Conservation (phyloP, 1,140 invertebrate species). For the Sarcophaga peregrina region DNA sequence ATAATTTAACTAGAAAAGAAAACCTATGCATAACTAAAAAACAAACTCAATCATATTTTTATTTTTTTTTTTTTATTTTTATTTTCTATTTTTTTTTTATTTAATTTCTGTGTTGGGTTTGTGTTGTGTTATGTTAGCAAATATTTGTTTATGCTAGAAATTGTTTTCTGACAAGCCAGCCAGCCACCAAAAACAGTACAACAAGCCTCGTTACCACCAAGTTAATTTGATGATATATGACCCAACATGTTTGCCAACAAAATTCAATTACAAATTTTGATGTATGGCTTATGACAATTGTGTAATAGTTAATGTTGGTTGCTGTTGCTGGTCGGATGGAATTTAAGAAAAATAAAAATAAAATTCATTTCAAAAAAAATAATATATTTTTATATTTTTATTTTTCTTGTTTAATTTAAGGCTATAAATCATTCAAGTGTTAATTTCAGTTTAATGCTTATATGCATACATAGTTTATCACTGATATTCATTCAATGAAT, state of each 20-base stretch:
- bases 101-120: no score
- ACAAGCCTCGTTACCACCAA: constrained; percentile 15
- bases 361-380: no score
- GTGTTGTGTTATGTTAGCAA: no score
- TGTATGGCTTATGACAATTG: constrained; percentile 42
- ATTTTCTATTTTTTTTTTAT: no score
- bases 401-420: constrained; percentile 1
- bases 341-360: not conserved
- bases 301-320: constrained; percentile 9
- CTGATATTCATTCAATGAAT: not conserved
- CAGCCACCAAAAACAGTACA: not conserved
- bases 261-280: constrained; percentile 38
- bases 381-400: no score
- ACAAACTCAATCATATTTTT: constrained; percentile 12
- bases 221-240: constrained; percentile 31
- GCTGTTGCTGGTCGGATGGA: not conserved
- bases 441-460: constrained; percentile 24
- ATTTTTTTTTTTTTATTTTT: not conserved
- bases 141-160: constrained; percentile 1
- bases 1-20: not conserved
- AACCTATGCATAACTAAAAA: not conserved
- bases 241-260: constrained; percentile 38
- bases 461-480: not conserved
- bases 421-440: constrained; percentile 35
- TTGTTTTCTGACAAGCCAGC: constrained; percentile 12